These are phyloP conservation scores for Sturmia bella DNA, from an alignment of 2,888 invertebrate species.

Conservation along the genomic window DNA sequence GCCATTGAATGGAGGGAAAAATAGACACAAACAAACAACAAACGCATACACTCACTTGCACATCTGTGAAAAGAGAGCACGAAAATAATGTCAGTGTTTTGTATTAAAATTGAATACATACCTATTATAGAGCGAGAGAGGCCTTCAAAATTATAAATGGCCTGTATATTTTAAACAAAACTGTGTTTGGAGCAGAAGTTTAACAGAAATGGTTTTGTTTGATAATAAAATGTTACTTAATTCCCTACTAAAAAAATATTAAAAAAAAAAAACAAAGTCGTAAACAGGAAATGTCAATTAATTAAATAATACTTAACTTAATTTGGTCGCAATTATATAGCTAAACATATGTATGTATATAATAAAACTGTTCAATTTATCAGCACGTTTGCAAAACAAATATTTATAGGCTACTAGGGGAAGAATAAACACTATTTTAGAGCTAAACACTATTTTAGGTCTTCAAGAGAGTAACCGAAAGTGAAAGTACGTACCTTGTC, in stretches of 20 bases:
- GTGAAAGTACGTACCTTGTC: conserved; percentile 41
- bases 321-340: neutral
- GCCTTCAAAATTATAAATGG: conserved; percentile 58
- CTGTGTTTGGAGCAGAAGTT: conserved; percentile 23
- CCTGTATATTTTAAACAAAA: neutral
- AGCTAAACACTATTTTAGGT: neutral
- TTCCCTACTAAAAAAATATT: conserved; percentile 1
- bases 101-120: neutral
- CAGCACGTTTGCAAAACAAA: too few species aligned
- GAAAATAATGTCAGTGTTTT: conserved; percentile 4
- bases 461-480: conserved; percentile 45
- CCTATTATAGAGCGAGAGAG: conserved; percentile 35
- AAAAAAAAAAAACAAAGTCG: neutral
- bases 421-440: too few species aligned
- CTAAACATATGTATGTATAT: neutral
- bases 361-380: too few species aligned
- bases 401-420: too few species aligned
- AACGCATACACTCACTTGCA: neutral
- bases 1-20: neutral
- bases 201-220: conserved; percentile 38
- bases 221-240: conserved; percentile 58
- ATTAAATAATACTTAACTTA: neutral
- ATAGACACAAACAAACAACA: neutral
- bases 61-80: conserved; percentile 6
- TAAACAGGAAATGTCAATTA: conserved; percentile 62